Conservation (phyloP, 1,140 invertebrate genomes). For the Drosophila lacertosa region DNA sequence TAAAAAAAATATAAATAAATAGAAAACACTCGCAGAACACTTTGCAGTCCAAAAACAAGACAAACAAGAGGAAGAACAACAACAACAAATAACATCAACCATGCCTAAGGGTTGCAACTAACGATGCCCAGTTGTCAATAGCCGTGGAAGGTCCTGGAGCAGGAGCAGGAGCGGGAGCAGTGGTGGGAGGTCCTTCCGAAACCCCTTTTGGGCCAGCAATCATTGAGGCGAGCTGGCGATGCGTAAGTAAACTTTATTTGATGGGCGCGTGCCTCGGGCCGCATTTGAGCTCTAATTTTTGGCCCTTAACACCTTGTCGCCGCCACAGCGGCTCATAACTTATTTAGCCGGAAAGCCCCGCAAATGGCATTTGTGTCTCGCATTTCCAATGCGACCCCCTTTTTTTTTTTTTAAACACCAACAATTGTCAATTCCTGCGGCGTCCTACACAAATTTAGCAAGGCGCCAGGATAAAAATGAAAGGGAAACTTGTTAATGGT, state of each 20-base stretch:
- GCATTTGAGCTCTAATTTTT: conserved; percentile 46
- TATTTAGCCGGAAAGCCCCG: conserved; percentile 57
- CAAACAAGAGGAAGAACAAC: neutral
- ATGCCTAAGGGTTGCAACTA: conserved; percentile 30
- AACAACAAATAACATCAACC: conserved; percentile 14
- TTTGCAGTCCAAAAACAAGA: conserved; percentile 18
- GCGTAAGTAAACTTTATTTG: conserved; percentile 68
- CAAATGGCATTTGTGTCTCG: conserved; percentile 57
- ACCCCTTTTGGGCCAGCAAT: neutral
- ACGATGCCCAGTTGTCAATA: conserved; percentile 47
- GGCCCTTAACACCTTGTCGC: conserved; percentile 46
- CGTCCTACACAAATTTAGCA: conserved; percentile 23
- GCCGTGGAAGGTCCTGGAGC: neutral
- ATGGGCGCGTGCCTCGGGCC: conserved; percentile 55
- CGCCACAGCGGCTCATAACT: conserved; percentile 56
- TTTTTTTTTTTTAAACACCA: no score
- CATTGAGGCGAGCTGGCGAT: neutral
- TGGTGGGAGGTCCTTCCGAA: neutral
- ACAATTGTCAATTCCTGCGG: conserved; percentile 58
- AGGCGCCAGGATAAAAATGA: conserved; percentile 2
- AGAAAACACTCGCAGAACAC: conserved; percentile 16
- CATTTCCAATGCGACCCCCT: conserved; percentile 49
- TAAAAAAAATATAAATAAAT: neutral
- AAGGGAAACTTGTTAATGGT: conserved; percentile 59
- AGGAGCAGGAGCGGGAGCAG: neutral